Evolutionary conservation across 2,888 invertebrate genomes (phyloP), one percentile per base, ranked within the genome.

Genomic region (Agriopis marginaria): DNA sequence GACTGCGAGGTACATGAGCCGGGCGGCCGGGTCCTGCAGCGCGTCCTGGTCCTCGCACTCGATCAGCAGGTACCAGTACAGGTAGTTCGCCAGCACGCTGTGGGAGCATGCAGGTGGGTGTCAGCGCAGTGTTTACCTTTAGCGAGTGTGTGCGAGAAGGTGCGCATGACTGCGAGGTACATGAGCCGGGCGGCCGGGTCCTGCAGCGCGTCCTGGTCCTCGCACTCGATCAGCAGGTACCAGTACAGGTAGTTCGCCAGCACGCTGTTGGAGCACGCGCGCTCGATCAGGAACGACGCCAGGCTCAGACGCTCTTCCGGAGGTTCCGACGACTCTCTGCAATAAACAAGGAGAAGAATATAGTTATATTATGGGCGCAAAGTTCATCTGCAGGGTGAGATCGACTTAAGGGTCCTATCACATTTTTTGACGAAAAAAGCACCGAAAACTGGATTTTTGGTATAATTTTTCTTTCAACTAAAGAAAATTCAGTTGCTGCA

Each of bases 181-280:
- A 99, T 98, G 79, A 96, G 96, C 56, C 97, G 93, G 0, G 97
- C 95, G 60, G 95, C 95, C 63, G 95, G 95, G 84, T 98, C 97
- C 86, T 97, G 97, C 78, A 97, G 96, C 93, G 94, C 42, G 95
- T 95, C 85, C 76, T 97, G 97, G 89, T 98, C 98, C 89, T 99
- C 99, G 87, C 98, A 98, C 92, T 99, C 99, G 72, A 99, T 98
- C 70, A 97, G 95, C 76, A 99, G 94, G 93, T 98, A 98, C 99
- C 99, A 99, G 93, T 98, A 99, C 79, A 99, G 97, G 89, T 99
- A 99, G 95, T 99, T 99, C 59, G 99, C 99, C 56, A 99, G 93
- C 14, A 96, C 97, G 61, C 97, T 96, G 95, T 99, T 99, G 82
- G 96, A 96, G 88, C 98, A 97, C 0, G 99, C 98, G 66, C 99